phyloP scores from a whole-genome alignment of 2,113 vertebrate genomes.

The Mastomys natalensis region DNA sequence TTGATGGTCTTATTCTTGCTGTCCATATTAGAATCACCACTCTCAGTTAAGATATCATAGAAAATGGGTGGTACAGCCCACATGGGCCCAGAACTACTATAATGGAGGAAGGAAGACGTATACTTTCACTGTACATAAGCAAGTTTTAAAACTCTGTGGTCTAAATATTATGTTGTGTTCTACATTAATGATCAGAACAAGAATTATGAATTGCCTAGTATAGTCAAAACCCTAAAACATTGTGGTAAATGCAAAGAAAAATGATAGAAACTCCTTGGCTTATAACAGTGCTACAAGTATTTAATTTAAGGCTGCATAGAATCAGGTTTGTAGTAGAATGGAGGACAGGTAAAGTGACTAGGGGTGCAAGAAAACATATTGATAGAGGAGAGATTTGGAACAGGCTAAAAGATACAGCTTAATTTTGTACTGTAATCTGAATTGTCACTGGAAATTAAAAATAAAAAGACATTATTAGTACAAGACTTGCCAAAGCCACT shows the following conservation, averaged over 20 bases:
- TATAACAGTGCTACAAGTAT: neutral
- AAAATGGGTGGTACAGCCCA: neutral
- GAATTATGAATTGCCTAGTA: neutral
- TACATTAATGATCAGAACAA: neutral
- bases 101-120: neutral
- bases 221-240: neutral
- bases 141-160: neutral
- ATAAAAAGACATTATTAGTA: slow-evolving; percentile 75
- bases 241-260: neutral
- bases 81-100: neutral
- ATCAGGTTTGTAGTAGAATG: neutral
- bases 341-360: neutral
- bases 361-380: neutral
- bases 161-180: neutral
- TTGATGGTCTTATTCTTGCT: neutral
- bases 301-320: neutral
- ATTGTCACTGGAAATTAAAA: slow-evolving; percentile 72
- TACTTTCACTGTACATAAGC: neutral
- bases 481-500: neutral
- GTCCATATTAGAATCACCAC: neutral
- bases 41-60: neutral
- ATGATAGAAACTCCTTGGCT: neutral
- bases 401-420: neutral
- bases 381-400: neutral
- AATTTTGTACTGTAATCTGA: slow-evolving; percentile 65